Conservation (phyloP, 2,888 invertebrate species). For the Lasius fuliginosus region DNA sequence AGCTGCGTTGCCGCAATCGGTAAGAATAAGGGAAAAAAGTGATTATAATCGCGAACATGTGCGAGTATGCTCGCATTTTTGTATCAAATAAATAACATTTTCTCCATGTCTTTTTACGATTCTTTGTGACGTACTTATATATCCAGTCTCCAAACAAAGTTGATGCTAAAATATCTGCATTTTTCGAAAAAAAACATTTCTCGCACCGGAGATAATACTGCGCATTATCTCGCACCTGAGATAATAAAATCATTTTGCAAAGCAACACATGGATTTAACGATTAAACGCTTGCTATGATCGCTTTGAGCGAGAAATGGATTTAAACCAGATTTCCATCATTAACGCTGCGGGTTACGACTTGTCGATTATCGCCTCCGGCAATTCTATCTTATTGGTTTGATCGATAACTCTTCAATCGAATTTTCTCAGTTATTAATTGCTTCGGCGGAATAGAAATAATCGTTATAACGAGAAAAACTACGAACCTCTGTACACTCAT, state of each 20-base stretch:
- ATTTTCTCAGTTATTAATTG: slow-evolving; percentile 49
- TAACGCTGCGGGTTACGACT: slow-evolving; percentile 21
- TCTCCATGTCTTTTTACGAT: slow-evolving; percentile 42
- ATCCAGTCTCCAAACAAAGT: neutral
- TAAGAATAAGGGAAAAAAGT: slow-evolving; percentile 22
- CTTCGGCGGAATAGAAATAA: neutral
- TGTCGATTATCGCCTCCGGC: slow-evolving; percentile 51
- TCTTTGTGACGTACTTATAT: neutral
- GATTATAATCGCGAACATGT: slow-evolving; percentile 31
- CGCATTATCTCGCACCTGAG: too few relatives aligned
- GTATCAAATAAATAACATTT: slow-evolving; percentile 62
- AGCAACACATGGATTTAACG: slow-evolving; percentile 42
- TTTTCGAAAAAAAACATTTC: neutral
- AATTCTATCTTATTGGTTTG: slow-evolving; percentile 38
- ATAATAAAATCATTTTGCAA: slow-evolving; percentile 35
- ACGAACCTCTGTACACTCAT: neutral
- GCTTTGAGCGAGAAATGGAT: slow-evolving; percentile 68
- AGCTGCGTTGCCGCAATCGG: slow-evolving; percentile 12
- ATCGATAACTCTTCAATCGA: slow-evolving; percentile 54
- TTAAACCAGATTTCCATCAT: slow-evolving; percentile 65
- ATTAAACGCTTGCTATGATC: slow-evolving; percentile 29
- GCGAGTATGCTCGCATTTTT: slow-evolving; percentile 57
- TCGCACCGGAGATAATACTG: slow-evolving; percentile 17
- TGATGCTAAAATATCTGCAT: neutral
- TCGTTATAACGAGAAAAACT: slow-evolving; percentile 11